Percentiles rank a stretch among this genome's conserved stretches.
These are phyloP conservation scores for Bucco capensis DNA, from an alignment of 2,113 vertebrate species.

Conservation along the genomic window DNA sequence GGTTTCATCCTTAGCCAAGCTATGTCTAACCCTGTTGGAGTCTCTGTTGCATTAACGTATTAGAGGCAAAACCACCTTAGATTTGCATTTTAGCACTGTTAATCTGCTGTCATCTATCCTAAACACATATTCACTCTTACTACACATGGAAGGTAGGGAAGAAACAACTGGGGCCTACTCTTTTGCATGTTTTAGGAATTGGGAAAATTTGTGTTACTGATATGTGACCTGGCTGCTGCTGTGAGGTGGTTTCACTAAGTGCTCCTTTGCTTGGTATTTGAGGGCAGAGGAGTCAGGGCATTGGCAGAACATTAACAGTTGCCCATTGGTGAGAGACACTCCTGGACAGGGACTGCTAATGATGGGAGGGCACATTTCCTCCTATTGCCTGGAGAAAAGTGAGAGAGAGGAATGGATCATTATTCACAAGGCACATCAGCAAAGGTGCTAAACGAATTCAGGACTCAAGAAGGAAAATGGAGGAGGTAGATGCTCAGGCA, in stretches of 20 bases:
- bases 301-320: neutral
- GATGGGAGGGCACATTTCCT: neutral
- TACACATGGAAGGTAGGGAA: neutral
- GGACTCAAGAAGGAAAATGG: neutral
- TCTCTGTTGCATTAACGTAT: neutral
- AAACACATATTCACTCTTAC: neutral
- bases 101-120: neutral
- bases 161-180: neutral
- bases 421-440: neutral
- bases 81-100: neutral
- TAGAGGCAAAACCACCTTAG: constrained; percentile 7
- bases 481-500: neutral
- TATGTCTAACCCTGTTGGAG: neutral
- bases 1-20: constrained; percentile 1
- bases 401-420: neutral
- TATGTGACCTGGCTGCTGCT: neutral
- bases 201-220: neutral
- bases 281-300: neutral
- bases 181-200: neutral
- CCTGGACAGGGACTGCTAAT: neutral
- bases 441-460: neutral
- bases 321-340: neutral
- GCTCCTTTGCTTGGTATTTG: neutral
- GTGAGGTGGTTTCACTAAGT: neutral
- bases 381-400: neutral